Conservation (phyloP, 1,140 invertebrate species). For the Dendrolimus kikuchii region DNA sequence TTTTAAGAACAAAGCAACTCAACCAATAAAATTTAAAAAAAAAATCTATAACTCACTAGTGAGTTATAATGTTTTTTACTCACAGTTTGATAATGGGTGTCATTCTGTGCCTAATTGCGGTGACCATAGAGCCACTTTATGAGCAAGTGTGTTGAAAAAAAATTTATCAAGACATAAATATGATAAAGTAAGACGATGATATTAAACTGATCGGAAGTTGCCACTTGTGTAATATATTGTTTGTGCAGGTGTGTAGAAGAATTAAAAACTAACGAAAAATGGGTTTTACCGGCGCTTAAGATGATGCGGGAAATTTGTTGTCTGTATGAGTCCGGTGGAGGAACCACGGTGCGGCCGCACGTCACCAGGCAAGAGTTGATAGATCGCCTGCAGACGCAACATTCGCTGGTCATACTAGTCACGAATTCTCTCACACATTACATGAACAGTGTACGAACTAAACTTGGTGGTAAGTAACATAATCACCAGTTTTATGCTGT, state of each 20-base stretch:
- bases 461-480: conserved; percentile 36
- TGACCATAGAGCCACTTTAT: too few species aligned
- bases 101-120: too few species aligned
- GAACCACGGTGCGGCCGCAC: conserved; percentile 73
- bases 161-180: too few species aligned
- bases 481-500: background rate
- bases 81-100: too few species aligned
- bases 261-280: conserved; percentile 88
- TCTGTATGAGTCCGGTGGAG: conserved; percentile 88
- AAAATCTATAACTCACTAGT: too few species aligned
- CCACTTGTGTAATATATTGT: background rate
- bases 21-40: too few species aligned
- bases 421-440: conserved; percentile 94
- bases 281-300: conserved; percentile 95
- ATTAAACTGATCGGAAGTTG: too few species aligned
- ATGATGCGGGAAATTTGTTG: conserved; percentile 97
- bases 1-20: too few species aligned
- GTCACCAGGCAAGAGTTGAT: conserved; percentile 83
- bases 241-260: conserved; percentile 88
- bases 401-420: conserved; percentile 94
- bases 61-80: too few species aligned
- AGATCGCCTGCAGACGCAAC: conserved; percentile 91
- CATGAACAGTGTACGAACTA: conserved; percentile 88
- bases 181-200: too few species aligned
- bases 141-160: too few species aligned